Conservation (phyloP, 1,140 invertebrate species). For the Protaetia brevitarsis region DNA sequence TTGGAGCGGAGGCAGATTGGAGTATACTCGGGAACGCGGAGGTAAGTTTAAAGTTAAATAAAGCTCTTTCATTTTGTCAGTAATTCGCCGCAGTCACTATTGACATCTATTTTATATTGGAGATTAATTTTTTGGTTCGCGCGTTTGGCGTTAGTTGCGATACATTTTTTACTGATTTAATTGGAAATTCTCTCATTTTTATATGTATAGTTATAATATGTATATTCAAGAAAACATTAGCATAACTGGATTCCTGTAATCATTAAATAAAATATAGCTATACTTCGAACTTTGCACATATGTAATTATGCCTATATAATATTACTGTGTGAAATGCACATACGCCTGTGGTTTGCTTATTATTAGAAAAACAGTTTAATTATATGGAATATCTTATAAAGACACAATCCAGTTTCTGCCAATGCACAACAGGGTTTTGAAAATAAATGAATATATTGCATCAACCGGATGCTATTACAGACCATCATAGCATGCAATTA, state of each 20-base stretch:
- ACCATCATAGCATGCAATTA: too few species aligned
- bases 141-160: neutral
- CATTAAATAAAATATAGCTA: neutral
- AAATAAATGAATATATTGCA: too few species aligned
- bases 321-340: too few species aligned
- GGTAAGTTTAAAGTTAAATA: constrained; percentile 31
- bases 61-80: neutral
- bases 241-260: neutral
- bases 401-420: too few species aligned
- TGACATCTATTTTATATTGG: neutral
- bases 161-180: neutral
- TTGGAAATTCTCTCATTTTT: neutral
- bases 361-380: too few species aligned
- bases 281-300: neutral
- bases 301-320: too few species aligned
- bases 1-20: constrained; percentile 40
- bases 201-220: constrained; percentile 1
- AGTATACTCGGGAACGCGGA: constrained; percentile 39
- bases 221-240: neutral
- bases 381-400: too few species aligned
- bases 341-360: too few species aligned
- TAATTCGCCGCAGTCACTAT: neutral
- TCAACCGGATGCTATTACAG: too few species aligned
- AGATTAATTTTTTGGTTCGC: neutral
- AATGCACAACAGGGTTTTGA: too few species aligned